Evolutionary conservation across 37 sponge, comb jelly and placozoan genomes (phyloP).

Genomic region (Tethya wilhelma): DNA sequence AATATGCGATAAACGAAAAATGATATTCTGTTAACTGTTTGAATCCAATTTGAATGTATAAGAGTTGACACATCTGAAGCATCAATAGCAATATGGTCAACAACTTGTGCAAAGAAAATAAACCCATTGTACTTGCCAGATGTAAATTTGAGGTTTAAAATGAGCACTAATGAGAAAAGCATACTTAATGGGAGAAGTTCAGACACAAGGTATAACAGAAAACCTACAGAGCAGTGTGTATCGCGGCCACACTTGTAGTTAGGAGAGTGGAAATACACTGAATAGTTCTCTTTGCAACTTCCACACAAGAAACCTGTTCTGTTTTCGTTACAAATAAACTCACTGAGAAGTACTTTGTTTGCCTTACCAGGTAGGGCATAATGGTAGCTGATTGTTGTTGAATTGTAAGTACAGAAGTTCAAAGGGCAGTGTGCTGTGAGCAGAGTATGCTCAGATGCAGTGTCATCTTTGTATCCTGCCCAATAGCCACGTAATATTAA

Average conservation of each 20-base stretch:
- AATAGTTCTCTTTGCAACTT: slow-evolving; percentile 1
- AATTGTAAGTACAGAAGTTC: too few relatives aligned
- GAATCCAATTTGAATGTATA: too few relatives aligned
- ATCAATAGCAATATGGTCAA: background rate
- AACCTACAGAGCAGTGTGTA: background rate
- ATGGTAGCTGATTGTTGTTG: too few relatives aligned
- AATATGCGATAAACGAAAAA: slow-evolving; percentile 6
- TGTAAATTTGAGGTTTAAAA: slow-evolving; percentile 32
- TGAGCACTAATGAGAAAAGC: background rate
- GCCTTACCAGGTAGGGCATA: too few relatives aligned
- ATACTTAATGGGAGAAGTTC: slow-evolving; percentile 44
- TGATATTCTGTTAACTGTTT: background rate
- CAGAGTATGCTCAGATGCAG: background rate
- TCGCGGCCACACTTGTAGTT: background rate
- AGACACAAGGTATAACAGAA: slow-evolving; percentile 26
- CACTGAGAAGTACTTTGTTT: too few relatives aligned
- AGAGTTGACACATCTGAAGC: too few relatives aligned
- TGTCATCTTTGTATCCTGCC: slow-evolving; percentile 2
- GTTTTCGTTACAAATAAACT: background rate
- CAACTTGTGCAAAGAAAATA: slow-evolving; percentile 40
- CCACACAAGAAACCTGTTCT: slow-evolving; percentile 44
- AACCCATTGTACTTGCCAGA: slow-evolving; percentile 30
- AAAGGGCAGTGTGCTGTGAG: slow-evolving; percentile 5
- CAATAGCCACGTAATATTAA: background rate
- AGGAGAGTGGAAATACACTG: slow-evolving; percentile 30